Base-by-base conservation (phyloP, 1,140 invertebrate species). In the Monochamus saltuarius region DNA sequence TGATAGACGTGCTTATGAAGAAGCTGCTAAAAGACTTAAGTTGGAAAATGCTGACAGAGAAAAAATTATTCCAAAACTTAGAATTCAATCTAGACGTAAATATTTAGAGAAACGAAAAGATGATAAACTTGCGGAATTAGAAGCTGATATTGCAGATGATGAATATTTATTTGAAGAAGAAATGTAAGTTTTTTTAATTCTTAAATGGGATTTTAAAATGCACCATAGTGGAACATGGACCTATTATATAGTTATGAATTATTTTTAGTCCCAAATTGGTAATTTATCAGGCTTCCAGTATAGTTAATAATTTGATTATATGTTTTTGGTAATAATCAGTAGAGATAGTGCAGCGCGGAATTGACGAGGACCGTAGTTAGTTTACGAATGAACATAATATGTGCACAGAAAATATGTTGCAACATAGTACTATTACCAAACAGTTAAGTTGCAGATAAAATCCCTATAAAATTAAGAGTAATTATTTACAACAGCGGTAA, bases 101-200 rank as follows among this genome's bases (percentile, higher is more conserved):
- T 99, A 99, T 80, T 82, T 99, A 59, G 89, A 91, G 65, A 99
- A 98, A 78, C 83, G 97, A 51, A 96, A 98, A 81, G 90, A 91
- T 53, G 96, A 99, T 71, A 99, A 99, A 82, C 84, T 99, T 38
- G 83, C 88, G n/a, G 96, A 99, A 76, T 79, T 99, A 37, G 96
- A 98, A 81, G 90, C 87, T 16, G 94, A 97, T 73, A 92, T 99
- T 53, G 75, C 87, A n/a, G 97, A 99, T 78, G 97, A 99, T 81
- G 94, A 98, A 78, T 95, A 93, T 77, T 81, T 98, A 1, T 99
- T 99, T 79, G 87, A 90, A 29, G 91, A 94, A 60, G 84, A 87
- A 72, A 82, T 90, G 87, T 94, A 84, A 83, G 86, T 82, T 59
- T 61, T 68, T 43, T 35, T 6, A 50, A 16, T 16, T 13, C 4